Percentiles rank a stretch among this genome's conserved stretches.
Conservation (phyloP, 2,888 invertebrate genomes). For the Listrodromus nycthemerus region DNA sequence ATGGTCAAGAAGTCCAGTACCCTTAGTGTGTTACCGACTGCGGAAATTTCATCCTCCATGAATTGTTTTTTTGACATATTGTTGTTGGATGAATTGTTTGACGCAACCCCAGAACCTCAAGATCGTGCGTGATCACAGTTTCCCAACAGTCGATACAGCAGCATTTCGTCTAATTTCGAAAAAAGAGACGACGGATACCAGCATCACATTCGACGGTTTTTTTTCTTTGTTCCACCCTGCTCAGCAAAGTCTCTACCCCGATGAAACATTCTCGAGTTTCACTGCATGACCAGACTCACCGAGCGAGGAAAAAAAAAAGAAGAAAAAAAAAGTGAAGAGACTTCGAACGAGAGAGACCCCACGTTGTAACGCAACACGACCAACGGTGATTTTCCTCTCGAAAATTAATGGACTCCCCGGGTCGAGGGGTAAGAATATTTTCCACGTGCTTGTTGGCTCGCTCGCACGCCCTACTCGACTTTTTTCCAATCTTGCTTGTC, state of each 20-base stretch:
- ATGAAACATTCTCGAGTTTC: slow-evolving; percentile 75
- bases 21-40: no score
- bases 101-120: background rate
- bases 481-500: slow-evolving; percentile 41
- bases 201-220: slow-evolving; percentile 46
- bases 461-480: slow-evolving; percentile 34
- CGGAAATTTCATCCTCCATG: no score
- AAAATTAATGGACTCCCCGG: slow-evolving; percentile 76
- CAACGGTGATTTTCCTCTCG: slow-evolving; percentile 76
- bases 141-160: slow-evolving; percentile 47
- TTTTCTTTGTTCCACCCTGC: slow-evolving; percentile 34
- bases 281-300: slow-evolving; percentile 64
- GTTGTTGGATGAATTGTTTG: no score
- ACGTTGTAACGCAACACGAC: slow-evolving; percentile 75
- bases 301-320: slow-evolving; percentile 21
- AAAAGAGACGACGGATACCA: slow-evolving; percentile 28
- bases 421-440: slow-evolving; percentile 64
- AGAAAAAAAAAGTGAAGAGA: slow-evolving; percentile 36
- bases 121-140: slow-evolving; percentile 54
- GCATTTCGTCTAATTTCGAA: slow-evolving; percentile 58
- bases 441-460: slow-evolving; percentile 43
- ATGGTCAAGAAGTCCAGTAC: no score
- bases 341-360: slow-evolving; percentile 50
- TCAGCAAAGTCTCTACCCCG: slow-evolving; percentile 52
- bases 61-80: no score